A percentile compares a stretch with the other conserved stretches of the same genome.
phyloP scores from a whole-genome alignment of 2,888 invertebrate species.

The Dorcus parallelipipedus region DNA sequence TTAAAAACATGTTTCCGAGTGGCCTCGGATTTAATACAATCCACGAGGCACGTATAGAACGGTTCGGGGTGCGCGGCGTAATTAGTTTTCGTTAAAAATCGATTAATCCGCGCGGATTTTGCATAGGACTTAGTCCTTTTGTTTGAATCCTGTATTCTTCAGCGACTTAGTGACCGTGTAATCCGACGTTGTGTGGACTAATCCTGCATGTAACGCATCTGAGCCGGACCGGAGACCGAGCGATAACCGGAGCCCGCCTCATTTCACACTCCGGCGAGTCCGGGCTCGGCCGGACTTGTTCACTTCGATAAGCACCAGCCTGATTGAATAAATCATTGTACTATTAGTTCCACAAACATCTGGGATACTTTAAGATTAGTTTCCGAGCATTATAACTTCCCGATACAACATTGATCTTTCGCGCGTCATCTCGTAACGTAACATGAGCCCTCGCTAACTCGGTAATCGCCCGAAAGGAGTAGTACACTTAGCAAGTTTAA shows the following conservation, averaged over 20 bases:
- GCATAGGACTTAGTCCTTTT: constrained; percentile 1
- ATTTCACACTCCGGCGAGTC: constrained; percentile 38
- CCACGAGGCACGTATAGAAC: too few species aligned
- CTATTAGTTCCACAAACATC: constrained; percentile 39
- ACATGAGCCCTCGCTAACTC: too few species aligned
- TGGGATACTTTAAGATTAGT: constrained; percentile 1
- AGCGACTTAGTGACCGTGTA: constrained; percentile 39
- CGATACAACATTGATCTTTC: too few species aligned
- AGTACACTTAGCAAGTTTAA: too few species aligned
- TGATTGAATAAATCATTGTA: constrained; percentile 43
- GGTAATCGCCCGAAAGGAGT: too few species aligned
- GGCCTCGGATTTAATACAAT: too few species aligned
- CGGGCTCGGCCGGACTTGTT: constrained; percentile 34
- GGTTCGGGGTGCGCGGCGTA: too few species aligned
- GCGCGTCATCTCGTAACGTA: too few species aligned
- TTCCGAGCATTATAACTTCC: too few species aligned
- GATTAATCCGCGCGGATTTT: not conserved
- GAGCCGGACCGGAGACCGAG: constrained; percentile 26
- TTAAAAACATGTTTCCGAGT: too few species aligned
- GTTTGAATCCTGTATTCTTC: constrained; percentile 25
- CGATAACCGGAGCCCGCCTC: constrained; percentile 35
- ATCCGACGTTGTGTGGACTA: constrained; percentile 39
- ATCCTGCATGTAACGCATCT: constrained; percentile 37
- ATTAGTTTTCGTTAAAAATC: constrained; percentile 2
- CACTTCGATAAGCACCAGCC: constrained; percentile 37